Conservation (phyloP, 2,888 invertebrate genomes). For the Cheilosia vulpina region DNA sequence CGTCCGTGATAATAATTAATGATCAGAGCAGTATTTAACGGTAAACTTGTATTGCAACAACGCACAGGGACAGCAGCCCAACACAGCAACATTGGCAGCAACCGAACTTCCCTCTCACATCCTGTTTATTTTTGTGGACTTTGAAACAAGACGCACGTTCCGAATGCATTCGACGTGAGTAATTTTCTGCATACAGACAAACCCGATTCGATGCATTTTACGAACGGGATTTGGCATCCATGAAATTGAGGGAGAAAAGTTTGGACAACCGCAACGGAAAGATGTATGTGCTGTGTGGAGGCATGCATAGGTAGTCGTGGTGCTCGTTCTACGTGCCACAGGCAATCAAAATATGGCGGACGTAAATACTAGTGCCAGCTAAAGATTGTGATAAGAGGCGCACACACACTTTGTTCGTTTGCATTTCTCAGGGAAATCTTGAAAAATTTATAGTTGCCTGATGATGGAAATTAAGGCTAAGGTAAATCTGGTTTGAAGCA, state of each 20-base stretch:
- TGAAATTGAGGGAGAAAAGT: constrained; percentile 54
- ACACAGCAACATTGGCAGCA: constrained; percentile 16
- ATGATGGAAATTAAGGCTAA: constrained; percentile 33
- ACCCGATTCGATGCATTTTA: constrained; percentile 25
- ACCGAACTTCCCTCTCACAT: not conserved
- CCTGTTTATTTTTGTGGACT: constrained; percentile 34
- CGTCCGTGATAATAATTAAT: constrained; percentile 49
- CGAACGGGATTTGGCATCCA: constrained; percentile 48
- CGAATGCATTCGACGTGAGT: constrained; percentile 35
- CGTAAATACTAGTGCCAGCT: constrained; percentile 43
- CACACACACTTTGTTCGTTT: constrained; percentile 17
- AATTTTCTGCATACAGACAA: constrained; percentile 43
- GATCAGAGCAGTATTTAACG: constrained; percentile 41
- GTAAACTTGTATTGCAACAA: constrained; percentile 50
- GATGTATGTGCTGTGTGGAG: not conserved
- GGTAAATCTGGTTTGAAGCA: constrained; percentile 4
- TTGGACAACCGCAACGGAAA: constrained; percentile 2
- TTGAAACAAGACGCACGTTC: constrained; percentile 53
- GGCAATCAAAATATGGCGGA: constrained; percentile 36
- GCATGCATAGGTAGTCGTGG: not conserved
- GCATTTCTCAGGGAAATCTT: not conserved
- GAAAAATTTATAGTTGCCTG: constrained; percentile 7
- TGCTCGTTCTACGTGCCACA: constrained; percentile 31
- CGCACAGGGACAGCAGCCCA: constrained; percentile 14
- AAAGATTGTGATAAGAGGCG: constrained; percentile 59